Percentiles rank a stretch among this genome's conserved stretches.
Conservation (phyloP, 2,888 invertebrate species). For the Melitaea athalia region DNA sequence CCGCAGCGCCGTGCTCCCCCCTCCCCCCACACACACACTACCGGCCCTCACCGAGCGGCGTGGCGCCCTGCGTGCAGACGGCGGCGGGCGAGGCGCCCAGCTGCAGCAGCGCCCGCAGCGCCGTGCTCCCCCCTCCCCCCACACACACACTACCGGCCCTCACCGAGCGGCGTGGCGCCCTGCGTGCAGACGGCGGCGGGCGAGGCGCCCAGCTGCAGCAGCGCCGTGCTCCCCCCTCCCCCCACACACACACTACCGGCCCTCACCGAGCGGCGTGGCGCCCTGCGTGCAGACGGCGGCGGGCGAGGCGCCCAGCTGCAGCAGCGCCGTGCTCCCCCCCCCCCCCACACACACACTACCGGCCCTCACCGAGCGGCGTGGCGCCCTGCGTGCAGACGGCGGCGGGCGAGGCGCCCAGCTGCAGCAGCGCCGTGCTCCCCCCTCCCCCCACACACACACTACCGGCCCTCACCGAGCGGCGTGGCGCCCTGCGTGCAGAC, state of each 20-base stretch:
- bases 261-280: constrained; percentile 98
- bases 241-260: constrained; percentile 80
- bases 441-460: not conserved
- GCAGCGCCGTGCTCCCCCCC: constrained; percentile 68
- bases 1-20: constrained; percentile 96
- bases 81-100: constrained; percentile 92
- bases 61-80: constrained; percentile 94
- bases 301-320: constrained; percentile 88
- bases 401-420: constrained; percentile 90
- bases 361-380: constrained; percentile 99
- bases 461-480: constrained; percentile 85
- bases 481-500: constrained; percentile 98
- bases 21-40: constrained; percentile 81
- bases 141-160: constrained; percentile 80
- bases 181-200: constrained; percentile 93
- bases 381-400: constrained; percentile 93
- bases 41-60: constrained; percentile 88
- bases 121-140: constrained; percentile 99
- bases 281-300: constrained; percentile 93
- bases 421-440: constrained; percentile 73
- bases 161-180: constrained; percentile 96
- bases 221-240: constrained; percentile 84
- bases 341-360: constrained; percentile 57
- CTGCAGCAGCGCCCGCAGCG: constrained; percentile 90
- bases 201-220: constrained; percentile 91